Percentiles rank a stretch among this genome's conserved stretches.
phyloP scores from a whole-genome alignment of 2,888 invertebrate genomes.

The Himalopsyche kuldschensis region DNA sequence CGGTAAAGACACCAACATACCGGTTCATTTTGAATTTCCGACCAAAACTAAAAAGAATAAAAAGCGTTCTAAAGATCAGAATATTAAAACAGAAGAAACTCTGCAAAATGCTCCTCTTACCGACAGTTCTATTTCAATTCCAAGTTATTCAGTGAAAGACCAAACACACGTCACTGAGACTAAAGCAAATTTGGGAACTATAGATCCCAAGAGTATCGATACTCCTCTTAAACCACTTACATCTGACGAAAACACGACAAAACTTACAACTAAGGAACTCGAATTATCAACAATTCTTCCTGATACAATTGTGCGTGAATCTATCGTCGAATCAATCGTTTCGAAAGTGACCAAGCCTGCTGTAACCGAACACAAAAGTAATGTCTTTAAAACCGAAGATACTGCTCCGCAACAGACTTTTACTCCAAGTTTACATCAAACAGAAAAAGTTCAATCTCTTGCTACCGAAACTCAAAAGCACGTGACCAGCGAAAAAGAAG shows the following conservation, averaged over 20 bases:
- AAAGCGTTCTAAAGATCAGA: constrained; percentile 12
- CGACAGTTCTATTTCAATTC: not conserved
- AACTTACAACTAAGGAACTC: not conserved
- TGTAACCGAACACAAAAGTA: not conserved
- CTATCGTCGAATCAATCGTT: not conserved
- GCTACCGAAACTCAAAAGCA: not conserved
- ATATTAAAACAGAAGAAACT: not conserved
- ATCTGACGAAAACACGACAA: not conserved
- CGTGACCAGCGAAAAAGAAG: not conserved
- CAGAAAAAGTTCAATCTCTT: not conserved
- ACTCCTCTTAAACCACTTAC: not conserved
- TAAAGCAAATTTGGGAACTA: not conserved
- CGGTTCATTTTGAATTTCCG: constrained; percentile 4
- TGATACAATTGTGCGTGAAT: not conserved
- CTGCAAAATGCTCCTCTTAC: not conserved
- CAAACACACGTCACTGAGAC: not conserved
- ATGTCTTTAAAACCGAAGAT: not conserved
- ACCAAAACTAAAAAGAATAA: constrained; percentile 30
- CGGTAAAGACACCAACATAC: constrained; percentile 6
- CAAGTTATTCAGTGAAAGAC: not conserved
- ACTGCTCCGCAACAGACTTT: not conserved
- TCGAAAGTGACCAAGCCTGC: not conserved
- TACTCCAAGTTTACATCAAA: not conserved
- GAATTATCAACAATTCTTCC: not conserved
- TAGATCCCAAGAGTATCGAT: not conserved